These are phyloP conservation scores for Palaemon carinicauda DNA, from an alignment of 1,140 invertebrate species.

Conservation along the genomic window DNA sequence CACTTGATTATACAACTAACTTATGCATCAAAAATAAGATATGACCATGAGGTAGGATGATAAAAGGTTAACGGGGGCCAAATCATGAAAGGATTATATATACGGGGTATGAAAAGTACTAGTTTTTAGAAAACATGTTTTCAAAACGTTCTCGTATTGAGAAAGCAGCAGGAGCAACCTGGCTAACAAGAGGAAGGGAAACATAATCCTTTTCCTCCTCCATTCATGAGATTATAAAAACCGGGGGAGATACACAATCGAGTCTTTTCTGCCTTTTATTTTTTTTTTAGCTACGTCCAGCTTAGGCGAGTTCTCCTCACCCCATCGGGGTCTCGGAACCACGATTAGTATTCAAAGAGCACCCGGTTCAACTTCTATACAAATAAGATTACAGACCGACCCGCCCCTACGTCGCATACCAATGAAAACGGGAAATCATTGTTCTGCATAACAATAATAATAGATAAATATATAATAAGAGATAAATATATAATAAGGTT, in stretches of 20 bases:
- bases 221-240: background rate
- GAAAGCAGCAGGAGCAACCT: background rate
- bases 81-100: background rate
- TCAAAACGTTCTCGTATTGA: background rate
- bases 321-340: background rate
- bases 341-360: background rate
- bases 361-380: background rate
- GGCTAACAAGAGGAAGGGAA: background rate
- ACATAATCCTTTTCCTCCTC: background rate
- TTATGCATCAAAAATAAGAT: too few relatives aligned
- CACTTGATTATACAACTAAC: too few relatives aligned
- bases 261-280: background rate
- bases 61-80: background rate
- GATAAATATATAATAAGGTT: too few relatives aligned
- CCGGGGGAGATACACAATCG: too few relatives aligned
- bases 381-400: background rate
- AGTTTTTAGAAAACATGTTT: background rate
- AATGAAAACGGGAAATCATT: background rate
- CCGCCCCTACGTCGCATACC: background rate
- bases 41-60: background rate
- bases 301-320: background rate
- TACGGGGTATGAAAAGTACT: background rate
- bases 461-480: too few relatives aligned
- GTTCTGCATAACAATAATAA: too few relatives aligned
- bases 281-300: background rate